Evolutionary conservation across 2,888 invertebrate genomes (phyloP), one percentile per base, ranked within the genome.

Genomic region (Xanthia icteritia): DNA sequence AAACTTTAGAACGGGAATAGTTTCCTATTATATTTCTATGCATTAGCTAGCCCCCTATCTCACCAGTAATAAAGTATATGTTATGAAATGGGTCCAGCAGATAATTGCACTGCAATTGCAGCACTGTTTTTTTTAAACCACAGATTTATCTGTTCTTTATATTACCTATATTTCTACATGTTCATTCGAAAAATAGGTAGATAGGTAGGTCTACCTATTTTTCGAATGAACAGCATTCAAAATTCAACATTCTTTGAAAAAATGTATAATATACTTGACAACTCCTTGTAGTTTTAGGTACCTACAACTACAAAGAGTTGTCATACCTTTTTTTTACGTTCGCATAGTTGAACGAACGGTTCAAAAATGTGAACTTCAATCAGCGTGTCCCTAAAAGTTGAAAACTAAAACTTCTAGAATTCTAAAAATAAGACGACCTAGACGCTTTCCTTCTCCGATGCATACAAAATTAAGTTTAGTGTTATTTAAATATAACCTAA

Each of bases 401-500:
- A 77, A 66, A 60, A 20, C 9, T 39, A 63, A 60, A 64, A 31
- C 23, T 54, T 80, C 31, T 66, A 76, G 36, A 79, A 66, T 69
- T 42, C 5, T 15, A 64, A 56, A 76, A 72, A 17, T 31, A 60
- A 39, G 31, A 60, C 63, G 27, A 61, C n/a, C 15, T 73, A 73
- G 36, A n/a, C 45, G 60, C 72, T 86, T 84, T 83, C 81, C 86
- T 88, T 76, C 84, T 86, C 76, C 64, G 6, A 71, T 72, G 87
- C 85, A 90, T 87, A 86, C 82, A 77, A 85, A 89, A 90, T 82
- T 75, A 87, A 84, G 77, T 84, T 77, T 70, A 86, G 75, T 79
- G 79, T 87, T 86, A 87, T 90, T 89, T 79, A 89, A 88, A 82
- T 79, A 82, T 77, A 82, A 86, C 82, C 87, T 89, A 88, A 91